These are phyloP conservation scores for Agapornis canus DNA, from an alignment of 2,797 vertebrate species.

Conservation along the genomic window DNA sequence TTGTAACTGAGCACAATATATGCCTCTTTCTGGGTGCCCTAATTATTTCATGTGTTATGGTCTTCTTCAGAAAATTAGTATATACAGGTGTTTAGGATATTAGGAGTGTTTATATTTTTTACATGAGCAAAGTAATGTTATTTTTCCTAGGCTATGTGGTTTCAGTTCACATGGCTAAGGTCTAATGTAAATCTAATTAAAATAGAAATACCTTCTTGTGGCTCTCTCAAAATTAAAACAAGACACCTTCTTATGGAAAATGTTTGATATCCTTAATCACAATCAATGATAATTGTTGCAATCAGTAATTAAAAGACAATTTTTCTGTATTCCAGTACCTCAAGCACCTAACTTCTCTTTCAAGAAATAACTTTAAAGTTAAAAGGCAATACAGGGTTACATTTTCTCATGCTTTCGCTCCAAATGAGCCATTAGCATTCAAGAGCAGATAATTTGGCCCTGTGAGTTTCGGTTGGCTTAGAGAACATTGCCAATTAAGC, in stretches of 20 bases:
- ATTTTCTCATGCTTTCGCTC: neutral
- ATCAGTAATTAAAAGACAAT: neutral
- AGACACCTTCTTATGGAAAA: neutral
- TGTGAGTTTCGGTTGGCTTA: neutral
- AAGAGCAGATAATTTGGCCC: neutral
- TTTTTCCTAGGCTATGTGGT: neutral
- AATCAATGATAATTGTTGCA: neutral
- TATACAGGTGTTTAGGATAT: neutral
- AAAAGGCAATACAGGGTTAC: neutral
- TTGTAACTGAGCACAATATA: neutral
- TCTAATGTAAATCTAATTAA: neutral
- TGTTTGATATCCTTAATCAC: neutral
- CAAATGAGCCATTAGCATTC: neutral
- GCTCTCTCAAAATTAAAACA: neutral
- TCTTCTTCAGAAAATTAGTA: neutral
- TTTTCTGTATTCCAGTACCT: neutral
- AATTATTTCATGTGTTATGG: neutral
- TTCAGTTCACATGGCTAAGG: neutral
- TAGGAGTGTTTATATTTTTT: neutral
- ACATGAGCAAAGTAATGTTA: neutral
- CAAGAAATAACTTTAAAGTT: neutral
- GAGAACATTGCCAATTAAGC: neutral
- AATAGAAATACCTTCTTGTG: neutral
- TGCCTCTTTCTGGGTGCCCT: neutral
- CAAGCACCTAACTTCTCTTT: neutral